phyloP scores from a whole-genome alignment of 2,113 vertebrate species.

The Azemiops feae region DNA sequence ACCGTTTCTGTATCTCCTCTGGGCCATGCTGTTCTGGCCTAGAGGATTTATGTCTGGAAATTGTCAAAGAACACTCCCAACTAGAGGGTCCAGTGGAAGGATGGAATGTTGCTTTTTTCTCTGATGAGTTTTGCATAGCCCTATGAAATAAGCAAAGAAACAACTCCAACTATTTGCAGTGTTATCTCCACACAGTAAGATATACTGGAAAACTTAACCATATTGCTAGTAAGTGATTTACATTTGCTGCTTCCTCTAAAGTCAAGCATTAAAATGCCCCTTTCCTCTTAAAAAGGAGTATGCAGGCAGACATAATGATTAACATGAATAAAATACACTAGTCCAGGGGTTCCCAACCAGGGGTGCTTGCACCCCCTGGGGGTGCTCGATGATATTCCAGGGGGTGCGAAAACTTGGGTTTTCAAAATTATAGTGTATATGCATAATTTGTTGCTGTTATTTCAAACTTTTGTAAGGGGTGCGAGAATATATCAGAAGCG shows the following conservation, averaged over 20 bases:
- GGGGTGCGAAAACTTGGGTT: no score
- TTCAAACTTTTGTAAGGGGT: no score
- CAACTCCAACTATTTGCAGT: neutral
- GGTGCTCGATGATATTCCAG: no score
- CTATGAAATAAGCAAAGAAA: neutral
- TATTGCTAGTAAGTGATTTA: neutral
- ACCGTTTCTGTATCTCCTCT: neutral
- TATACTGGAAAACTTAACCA: neutral
- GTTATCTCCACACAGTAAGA: neutral
- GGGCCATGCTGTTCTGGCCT: neutral
- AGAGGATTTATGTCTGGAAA: neutral
- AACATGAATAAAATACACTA: neutral
- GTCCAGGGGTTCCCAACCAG: no score
- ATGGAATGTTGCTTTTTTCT: neutral
- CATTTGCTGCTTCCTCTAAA: slow-evolving; percentile 6
- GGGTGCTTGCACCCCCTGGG: no score
- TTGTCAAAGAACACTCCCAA: neutral
- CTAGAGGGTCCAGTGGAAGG: neutral
- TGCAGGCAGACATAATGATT: neutral
- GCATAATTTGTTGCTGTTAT: no score
- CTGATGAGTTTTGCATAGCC: neutral
- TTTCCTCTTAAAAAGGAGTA: neutral
- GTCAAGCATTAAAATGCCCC: neutral
- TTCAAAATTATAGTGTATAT: no score
- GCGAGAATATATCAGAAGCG: no score